Evolutionary conservation across 1,140 invertebrate species (phyloP).

Genomic region (Drosophila novamexicana): DNA sequence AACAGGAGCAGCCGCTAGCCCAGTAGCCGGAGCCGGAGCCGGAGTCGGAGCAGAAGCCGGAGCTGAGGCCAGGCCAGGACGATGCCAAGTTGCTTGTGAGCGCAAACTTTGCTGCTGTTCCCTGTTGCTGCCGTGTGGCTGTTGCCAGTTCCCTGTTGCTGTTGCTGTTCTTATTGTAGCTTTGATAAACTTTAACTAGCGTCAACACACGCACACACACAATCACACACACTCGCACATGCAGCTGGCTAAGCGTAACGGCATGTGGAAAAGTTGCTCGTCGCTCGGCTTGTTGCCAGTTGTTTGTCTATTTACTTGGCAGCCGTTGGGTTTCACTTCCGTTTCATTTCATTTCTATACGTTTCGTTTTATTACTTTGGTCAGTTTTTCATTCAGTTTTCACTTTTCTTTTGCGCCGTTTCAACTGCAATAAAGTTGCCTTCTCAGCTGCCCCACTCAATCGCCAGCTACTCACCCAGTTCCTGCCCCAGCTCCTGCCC

Average conservation of each 20-base stretch:
- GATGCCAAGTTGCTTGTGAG: conserved; percentile 39
- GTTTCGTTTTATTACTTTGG: conserved; percentile 78
- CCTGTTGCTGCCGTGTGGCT: conserved; percentile 20
- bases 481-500: not conserved
- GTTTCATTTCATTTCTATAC: conserved; percentile 76
- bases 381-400: conserved; percentile 65
- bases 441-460: not conserved
- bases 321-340: conserved; percentile 80
- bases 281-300: conserved; percentile 44
- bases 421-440: conserved; percentile 1
- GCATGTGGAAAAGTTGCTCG: conserved; percentile 70
- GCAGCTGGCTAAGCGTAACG: conserved; percentile 40
- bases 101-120: conserved; percentile 38
- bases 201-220: conserved; percentile 49
- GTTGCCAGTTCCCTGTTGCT: conserved; percentile 13
- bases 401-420: conserved; percentile 34
- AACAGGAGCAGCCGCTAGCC: not conserved
- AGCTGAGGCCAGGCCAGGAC: conserved; percentile 2
- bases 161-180: conserved; percentile 39
- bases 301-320: conserved; percentile 78
- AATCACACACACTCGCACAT: conserved; percentile 42
- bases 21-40: not conserved
- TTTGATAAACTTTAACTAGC: conserved; percentile 80
- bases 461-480: not conserved
- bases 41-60: not conserved